Evolutionary conservation across 2,113 vertebrate genomes (phyloP), one percentile per base, ranked within the genome.

Genomic region (Crotalus tigris): DNA sequence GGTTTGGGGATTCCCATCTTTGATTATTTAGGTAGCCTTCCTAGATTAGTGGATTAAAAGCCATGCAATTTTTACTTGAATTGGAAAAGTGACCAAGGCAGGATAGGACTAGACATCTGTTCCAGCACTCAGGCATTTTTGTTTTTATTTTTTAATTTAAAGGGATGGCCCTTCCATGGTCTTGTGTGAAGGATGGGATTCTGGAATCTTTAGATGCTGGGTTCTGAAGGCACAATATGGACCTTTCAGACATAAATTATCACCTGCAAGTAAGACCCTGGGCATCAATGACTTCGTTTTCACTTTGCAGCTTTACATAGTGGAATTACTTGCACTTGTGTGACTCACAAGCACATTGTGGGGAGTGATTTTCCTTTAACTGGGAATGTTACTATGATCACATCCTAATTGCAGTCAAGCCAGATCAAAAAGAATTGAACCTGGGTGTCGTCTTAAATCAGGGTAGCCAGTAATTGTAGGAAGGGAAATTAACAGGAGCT

Each of bases 21-120:
- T 53, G 17, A 93, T 61, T 95, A 96, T 93, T 93, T 95, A 95
- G 95, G 91, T 92, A 93, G 57, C 88, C 26, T 94, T 91, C 91
- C 59, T 88, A 85, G 94, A 54, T 92, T 94, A 93, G 94, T 93
- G 96, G 95, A 96, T 95, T 87, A 96, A 95, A 96, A 97, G 96
- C 97, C 97, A 97, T 96, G 96, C 95, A 95, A 93, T 94, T 57
- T 92, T 90, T 96, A 96, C 95, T 95, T 96, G 95, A 97, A 91
- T 94, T 93, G 95, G 94, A 95, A 95, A 89, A 96, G 96, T 94
- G 96, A 95, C 95, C 93, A 87, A 94, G 92, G 69, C 91, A 85
- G 81, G 86, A 94, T 86, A 91, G 94, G 94, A 93, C 54, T 91
- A 81, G 93, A 81, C 90, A 93, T 90, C 90, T 94, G 88, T 90